Conservation (phyloP, 2,888 invertebrate species). For the Nomada fucata region DNA sequence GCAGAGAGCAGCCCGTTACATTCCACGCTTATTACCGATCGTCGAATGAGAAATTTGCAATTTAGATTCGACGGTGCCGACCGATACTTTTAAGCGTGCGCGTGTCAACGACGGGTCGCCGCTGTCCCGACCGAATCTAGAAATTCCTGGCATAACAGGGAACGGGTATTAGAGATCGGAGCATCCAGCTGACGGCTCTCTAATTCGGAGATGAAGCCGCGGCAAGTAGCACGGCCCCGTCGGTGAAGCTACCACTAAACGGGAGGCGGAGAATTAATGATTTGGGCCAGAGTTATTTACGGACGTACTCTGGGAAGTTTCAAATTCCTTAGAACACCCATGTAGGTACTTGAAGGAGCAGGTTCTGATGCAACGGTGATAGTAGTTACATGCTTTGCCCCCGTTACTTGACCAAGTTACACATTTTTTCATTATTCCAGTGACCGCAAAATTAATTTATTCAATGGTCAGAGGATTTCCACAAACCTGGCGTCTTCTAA, state of each 20-base stretch:
- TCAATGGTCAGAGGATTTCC: too few species aligned
- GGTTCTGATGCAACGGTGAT: neutral
- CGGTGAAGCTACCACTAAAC: neutral
- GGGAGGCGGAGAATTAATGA: neutral
- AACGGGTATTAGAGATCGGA: slow-evolving; percentile 22
- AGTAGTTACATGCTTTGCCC: neutral
- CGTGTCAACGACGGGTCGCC: slow-evolving; percentile 47
- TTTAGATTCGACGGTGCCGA: slow-evolving; percentile 71
- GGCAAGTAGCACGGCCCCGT: neutral
- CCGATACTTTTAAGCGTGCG: slow-evolving; percentile 70
- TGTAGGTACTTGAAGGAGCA: too few species aligned
- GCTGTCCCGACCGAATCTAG: slow-evolving; percentile 30
- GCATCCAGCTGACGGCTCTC: slow-evolving; percentile 14
- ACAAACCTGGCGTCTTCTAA: too few species aligned
- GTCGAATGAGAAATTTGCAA: slow-evolving; percentile 77
- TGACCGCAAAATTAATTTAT: too few species aligned
- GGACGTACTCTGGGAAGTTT: neutral
- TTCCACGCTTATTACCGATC: slow-evolving; percentile 77
- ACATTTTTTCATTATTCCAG: too few species aligned
- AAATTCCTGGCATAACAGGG: slow-evolving; percentile 54
- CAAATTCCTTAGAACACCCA: neutral
- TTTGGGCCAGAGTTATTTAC: slow-evolving; percentile 1
- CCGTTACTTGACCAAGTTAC: too few species aligned
- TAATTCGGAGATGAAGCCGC: slow-evolving; percentile 4
- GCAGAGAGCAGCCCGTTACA: slow-evolving; percentile 77